Evolutionary conservation across 2,113 vertebrate genomes (phyloP).

Genomic region (Phyllopteryx taeniolatus): DNA sequence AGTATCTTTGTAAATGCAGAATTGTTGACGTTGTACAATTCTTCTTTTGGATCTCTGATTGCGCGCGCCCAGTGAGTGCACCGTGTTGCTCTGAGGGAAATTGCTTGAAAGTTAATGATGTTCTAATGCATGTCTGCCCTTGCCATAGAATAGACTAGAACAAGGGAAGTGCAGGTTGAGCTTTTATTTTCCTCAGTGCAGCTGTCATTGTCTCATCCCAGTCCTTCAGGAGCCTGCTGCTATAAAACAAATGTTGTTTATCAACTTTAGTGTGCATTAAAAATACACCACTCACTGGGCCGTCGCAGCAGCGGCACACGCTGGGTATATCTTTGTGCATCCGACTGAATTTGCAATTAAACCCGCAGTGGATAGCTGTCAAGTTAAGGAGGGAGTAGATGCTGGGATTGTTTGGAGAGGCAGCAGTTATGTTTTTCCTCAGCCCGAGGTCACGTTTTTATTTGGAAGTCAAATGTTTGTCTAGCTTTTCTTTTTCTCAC

Average conservation of each 20-base stretch:
- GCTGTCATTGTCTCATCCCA: neutral
- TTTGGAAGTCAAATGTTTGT: neutral
- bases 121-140: neutral
- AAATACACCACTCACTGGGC: conserved; percentile 29
- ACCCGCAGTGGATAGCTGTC: neutral
- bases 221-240: conserved; percentile 17
- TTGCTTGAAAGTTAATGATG: neutral
- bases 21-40: neutral
- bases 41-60: neutral
- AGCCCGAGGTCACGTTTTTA: neutral
- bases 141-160: neutral
- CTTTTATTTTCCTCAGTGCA: conserved; percentile 1
- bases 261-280: conserved; percentile 21
- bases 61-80: too few relatives aligned
- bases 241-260: conserved; percentile 45
- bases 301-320: conserved; percentile 4
- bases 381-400: neutral
- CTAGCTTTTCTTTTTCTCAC: too few relatives aligned
- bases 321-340: conserved; percentile 5
- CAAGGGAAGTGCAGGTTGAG: neutral
- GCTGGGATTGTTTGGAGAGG: neutral
- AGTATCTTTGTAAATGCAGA: neutral
- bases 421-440: too few relatives aligned
- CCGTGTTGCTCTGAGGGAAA: neutral
- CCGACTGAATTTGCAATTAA: neutral